These are phyloP conservation scores for Sinonovacula constricta DNA, from an alignment of 1,140 invertebrate species.

Conservation along the genomic window DNA sequence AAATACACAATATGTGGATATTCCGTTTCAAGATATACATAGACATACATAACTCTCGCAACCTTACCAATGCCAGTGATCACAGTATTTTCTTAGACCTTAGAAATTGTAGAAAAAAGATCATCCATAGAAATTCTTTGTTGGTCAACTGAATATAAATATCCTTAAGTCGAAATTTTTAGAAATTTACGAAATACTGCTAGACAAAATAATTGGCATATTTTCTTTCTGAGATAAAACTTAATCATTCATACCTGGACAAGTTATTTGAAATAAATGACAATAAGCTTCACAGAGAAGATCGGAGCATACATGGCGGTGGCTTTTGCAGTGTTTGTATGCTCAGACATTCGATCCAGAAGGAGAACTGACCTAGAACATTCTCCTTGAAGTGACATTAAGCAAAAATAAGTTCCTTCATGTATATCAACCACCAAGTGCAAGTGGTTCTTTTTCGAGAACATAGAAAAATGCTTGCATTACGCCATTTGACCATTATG, in stretches of 20 bases:
- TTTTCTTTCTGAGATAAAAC: conserved; percentile 10
- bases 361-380: conserved; percentile 19
- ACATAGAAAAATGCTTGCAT: background rate
- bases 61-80: too few species aligned
- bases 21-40: too few species aligned
- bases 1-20: too few species aligned
- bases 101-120: too few species aligned
- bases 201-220: background rate
- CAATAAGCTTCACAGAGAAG: conserved; percentile 8
- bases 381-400: background rate
- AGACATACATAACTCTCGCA: too few species aligned
- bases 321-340: background rate
- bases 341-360: conserved; percentile 16
- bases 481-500: background rate
- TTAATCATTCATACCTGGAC: background rate
- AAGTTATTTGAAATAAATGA: background rate
- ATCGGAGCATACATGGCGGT: conserved; percentile 6
- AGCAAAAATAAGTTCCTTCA: background rate
- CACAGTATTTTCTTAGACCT: too few species aligned
- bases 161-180: conserved; percentile 7
- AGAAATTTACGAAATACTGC: background rate
- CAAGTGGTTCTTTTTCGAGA: background rate
- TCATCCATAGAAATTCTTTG: too few species aligned
- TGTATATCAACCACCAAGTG: background rate
- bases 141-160: conserved; percentile 19